Evolutionary conservation across 2,888 invertebrate genomes (phyloP).

Genomic region (Melanargia galathea): DNA sequence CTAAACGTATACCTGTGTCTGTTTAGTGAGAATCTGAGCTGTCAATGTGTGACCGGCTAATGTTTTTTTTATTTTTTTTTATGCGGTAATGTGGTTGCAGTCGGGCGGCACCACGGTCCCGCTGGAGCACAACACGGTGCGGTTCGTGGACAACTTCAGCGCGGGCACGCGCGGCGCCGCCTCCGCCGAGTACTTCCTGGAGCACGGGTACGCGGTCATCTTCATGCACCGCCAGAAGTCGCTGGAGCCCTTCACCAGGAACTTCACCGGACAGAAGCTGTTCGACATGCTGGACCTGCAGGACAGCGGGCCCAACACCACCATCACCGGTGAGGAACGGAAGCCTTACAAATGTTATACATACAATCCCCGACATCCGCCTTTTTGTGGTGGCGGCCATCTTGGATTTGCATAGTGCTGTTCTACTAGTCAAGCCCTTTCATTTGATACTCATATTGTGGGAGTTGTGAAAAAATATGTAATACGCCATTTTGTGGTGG

Average conservation of each 20-base stretch:
- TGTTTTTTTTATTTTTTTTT: too few relatives aligned
- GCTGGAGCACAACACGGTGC: slow-evolving; percentile 97
- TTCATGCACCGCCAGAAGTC: slow-evolving; percentile 96
- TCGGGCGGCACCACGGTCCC: slow-evolving; percentile 99
- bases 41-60: too few relatives aligned
- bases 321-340: slow-evolving; percentile 83
- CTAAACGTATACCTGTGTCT: too few relatives aligned
- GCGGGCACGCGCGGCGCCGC: slow-evolving; percentile 97
- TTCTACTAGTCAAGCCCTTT: too few relatives aligned
- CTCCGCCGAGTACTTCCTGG: slow-evolving; percentile 97
- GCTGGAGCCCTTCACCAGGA: slow-evolving; percentile 94
- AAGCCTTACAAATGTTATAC: too few relatives aligned
- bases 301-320: slow-evolving; percentile 84
- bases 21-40: too few relatives aligned
- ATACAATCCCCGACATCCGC: too few relatives aligned
- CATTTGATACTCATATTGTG: too few relatives aligned
- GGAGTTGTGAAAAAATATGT: too few relatives aligned
- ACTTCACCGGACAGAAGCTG: slow-evolving; percentile 90
- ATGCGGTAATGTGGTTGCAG: slow-evolving; percentile 60
- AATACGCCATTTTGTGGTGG: too few relatives aligned
- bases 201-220: slow-evolving; percentile 92
- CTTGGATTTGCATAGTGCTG: too few relatives aligned
- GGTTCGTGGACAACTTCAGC: slow-evolving; percentile 99
- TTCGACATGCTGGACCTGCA: slow-evolving; percentile 89
- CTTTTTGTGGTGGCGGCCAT: too few relatives aligned